Evolutionary conservation across 2,797 vertebrate genomes (phyloP), one percentile per base, ranked within the genome.

Genomic region (Propithecus perrieri): DNA sequence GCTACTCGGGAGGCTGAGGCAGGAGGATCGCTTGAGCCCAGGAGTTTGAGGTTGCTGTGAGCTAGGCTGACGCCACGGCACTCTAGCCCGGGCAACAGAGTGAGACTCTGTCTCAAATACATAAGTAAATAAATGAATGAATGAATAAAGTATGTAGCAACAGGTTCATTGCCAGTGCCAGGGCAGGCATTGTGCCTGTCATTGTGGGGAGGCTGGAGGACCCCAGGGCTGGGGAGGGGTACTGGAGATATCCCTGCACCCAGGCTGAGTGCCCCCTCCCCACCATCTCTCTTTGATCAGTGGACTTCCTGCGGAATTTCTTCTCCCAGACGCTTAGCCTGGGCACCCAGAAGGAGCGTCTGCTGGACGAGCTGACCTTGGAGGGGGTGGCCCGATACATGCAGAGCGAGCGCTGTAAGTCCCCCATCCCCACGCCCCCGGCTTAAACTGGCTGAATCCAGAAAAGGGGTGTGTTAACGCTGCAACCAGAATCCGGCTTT

Each of bases 301-400:
- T 99, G 99, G 99, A 99, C 65, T 99, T 99, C 92, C 98, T 99
- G 93, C 99, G 99, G 35, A 99, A 98, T 96, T 98, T 99, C 26
- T 99, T 99, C 98, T 99, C 99, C 83, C 99, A 98, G 79, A 99
- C 99, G 0, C 97, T 99, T 94, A 99, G 99, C 55, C 97, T 99
- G 41, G 99, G 99, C 65, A 96, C 99, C 35, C 96, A 98, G 86
- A 98, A 97, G 30, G 99, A 99, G 55, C 99, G 99, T 86, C 98
- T 99, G 87, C 97, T 99, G 93, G 99, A 99, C 8, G 99, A 99
- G 74, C 97, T 99, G n/a, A 99, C 98, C 13, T 97, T 99, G 91
- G 99, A 99, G 0, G 99, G 99, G 6, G 99, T 99, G 41, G 99
- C 99, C 6, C 98, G 80, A n/a, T 99, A 99, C 97, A 99, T 99